These are phyloP conservation scores for Alosa alosa DNA, from an alignment of 2,113 vertebrate species.

Conservation along the genomic window DNA sequence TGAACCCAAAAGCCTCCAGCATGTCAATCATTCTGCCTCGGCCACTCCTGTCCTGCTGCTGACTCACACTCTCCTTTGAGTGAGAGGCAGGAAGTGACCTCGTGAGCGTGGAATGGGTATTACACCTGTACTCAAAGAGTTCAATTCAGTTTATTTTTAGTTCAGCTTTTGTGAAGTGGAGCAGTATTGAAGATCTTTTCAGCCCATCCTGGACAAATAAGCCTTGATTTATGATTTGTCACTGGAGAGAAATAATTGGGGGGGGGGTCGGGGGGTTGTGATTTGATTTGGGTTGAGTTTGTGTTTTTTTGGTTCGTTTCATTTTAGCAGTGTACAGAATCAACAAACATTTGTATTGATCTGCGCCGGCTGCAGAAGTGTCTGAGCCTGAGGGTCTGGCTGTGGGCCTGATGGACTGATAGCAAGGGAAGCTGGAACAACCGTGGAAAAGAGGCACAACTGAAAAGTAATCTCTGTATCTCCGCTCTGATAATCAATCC, in stretches of 20 bases:
- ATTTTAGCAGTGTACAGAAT: background rate
- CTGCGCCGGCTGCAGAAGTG: constrained; percentile 12
- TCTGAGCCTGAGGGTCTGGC: constrained; percentile 20
- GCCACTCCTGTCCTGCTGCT: background rate
- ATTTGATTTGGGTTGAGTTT: background rate
- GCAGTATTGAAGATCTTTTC: background rate
- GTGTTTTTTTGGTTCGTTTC: background rate
- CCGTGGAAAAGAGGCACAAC: background rate
- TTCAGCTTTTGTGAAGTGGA: background rate
- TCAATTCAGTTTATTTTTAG: background rate
- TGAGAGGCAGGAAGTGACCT: background rate
- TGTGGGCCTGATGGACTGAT: constrained; percentile 30
- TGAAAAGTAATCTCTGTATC: constrained; percentile 29
- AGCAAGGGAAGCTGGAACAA: background rate
- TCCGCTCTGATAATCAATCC: constrained; percentile 30
- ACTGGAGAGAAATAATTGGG: background rate
- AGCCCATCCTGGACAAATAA: too few species aligned
- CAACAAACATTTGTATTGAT: background rate
- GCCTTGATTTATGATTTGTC: too few species aligned
- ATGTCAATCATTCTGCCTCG: constrained; percentile 25
- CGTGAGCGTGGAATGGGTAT: background rate
- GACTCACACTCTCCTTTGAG: background rate
- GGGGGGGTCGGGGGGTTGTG: background rate
- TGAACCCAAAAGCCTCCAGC: background rate
- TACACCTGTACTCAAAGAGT: background rate